Evolutionary conservation across 2,888 invertebrate species (phyloP).

Genomic region (Belgica antarctica): DNA sequence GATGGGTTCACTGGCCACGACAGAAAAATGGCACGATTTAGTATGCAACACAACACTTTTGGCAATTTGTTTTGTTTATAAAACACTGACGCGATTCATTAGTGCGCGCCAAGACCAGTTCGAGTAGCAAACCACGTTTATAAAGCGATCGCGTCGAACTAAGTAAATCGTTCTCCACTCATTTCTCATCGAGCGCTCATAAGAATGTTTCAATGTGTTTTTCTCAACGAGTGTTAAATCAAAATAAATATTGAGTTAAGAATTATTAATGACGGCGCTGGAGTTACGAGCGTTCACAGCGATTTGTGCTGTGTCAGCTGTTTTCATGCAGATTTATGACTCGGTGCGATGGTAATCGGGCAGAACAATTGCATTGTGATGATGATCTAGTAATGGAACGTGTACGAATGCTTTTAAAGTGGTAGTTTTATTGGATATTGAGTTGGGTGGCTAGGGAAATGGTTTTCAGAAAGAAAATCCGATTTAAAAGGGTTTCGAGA

Average conservation of each 20-base stretch:
- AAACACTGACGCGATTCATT: conserved; percentile 4
- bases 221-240: neutral
- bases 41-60: neutral
- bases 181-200: neutral
- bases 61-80: conserved; percentile 13
- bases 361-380: too few species aligned
- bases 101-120: neutral
- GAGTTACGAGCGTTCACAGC: too few species aligned
- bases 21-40: neutral
- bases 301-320: too few species aligned
- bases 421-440: too few species aligned
- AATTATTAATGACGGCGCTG: neutral
- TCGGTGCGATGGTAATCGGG: too few species aligned
- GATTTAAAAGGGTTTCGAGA: too few species aligned
- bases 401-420: too few species aligned
- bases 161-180: neutral
- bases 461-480: too few species aligned
- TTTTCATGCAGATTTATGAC: too few species aligned
- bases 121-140: neutral
- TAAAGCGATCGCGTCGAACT: neutral
- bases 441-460: too few species aligned
- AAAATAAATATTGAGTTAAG: conserved; percentile 23
- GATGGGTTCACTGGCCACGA: neutral
- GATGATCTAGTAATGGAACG: too few species aligned
- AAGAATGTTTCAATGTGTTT: neutral